Percentiles rank a stretch among this genome's conserved stretches.
Conservation (phyloP, 2,113 vertebrate species). For the Numida meleagris region DNA sequence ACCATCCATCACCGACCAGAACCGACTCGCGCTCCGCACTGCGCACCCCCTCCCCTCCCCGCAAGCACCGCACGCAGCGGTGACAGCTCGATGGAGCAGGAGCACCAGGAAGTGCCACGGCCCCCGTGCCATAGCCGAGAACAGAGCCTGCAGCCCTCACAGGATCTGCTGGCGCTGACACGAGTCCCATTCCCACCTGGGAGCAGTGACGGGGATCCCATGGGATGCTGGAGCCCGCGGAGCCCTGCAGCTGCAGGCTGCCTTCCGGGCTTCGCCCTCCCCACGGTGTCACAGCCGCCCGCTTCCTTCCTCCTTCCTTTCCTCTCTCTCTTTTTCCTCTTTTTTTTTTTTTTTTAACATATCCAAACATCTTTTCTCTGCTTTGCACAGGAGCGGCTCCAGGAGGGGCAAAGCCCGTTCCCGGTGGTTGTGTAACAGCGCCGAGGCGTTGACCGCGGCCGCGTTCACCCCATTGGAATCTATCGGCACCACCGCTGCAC, state of each 20-base stretch:
- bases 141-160: too few relatives aligned
- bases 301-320: not conserved
- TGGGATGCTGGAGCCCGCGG: too few relatives aligned
- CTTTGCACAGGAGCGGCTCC: not conserved
- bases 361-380: not conserved
- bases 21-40: not conserved
- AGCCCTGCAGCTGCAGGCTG: too few relatives aligned
- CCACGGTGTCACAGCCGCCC: not conserved
- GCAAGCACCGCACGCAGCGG: too few relatives aligned
- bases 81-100: too few relatives aligned
- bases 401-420: constrained; percentile 23
- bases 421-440: constrained; percentile 59
- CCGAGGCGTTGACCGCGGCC: constrained; percentile 58
- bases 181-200: not conserved
- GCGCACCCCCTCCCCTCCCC: not conserved
- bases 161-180: too few relatives aligned
- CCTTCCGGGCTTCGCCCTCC: too few relatives aligned
- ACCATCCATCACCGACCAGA: not conserved
- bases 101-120: too few relatives aligned
- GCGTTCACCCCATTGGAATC: constrained; percentile 40
- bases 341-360: not conserved
- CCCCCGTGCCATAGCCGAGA: too few relatives aligned
- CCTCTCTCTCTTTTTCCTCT: not conserved
- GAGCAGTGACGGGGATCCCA: too few relatives aligned
- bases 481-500: constrained; percentile 30